Base-by-base conservation (phyloP, 1,140 invertebrate genomes). In the Caenorhabditis briggsae region DNA sequence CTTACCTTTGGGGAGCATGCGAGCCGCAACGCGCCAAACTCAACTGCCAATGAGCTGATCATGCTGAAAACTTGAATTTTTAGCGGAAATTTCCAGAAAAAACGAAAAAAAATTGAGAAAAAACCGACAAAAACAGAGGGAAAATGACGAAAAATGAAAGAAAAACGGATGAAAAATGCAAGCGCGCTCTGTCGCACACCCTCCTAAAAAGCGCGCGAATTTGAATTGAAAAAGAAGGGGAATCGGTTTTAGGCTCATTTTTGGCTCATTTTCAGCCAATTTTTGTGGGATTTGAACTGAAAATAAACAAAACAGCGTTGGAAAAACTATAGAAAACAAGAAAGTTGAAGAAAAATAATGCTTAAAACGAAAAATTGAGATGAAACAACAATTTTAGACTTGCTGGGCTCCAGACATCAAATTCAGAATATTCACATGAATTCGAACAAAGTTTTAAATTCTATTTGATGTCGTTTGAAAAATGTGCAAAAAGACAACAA, bases 1-100 rank as follows among this genome's bases (percentile, higher is more conserved):
- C 33, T 3, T 3, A 78, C 70, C 46, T 25, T 78, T 5, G 70
- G 50, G 20, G 70, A 50, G n/a, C 70, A 78, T 2, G 20, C 70
- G 20, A 78, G 70, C 46, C 70, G 43, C 46, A 78, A n/a, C 14
- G 70, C 70, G 50, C 70, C 70, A 48, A 78, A 23, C 5, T 78
- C 70, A 1, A 78, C 46, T 50, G 70, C 70, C 46, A 78, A 20
- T 78, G 70, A 78, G 70, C 46, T 78, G 8, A 78, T 78, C 70
- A 78, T 78, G 20, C 70, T 78, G 70, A 78, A 50, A 78, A 78
- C 5, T 18, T 2, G 9, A 70, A 25, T 43, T 43, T 8, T 43
- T 43, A 46, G 33, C 41, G 3, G 14, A n/a, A 70, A 70, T 46
- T 43, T 7, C 2, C 12, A 43, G 41, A 18, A 70, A 70, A 70